Evolutionary conservation across 2,113 vertebrate species (phyloP).

Genomic region (Onychostoma macrolepis): DNA sequence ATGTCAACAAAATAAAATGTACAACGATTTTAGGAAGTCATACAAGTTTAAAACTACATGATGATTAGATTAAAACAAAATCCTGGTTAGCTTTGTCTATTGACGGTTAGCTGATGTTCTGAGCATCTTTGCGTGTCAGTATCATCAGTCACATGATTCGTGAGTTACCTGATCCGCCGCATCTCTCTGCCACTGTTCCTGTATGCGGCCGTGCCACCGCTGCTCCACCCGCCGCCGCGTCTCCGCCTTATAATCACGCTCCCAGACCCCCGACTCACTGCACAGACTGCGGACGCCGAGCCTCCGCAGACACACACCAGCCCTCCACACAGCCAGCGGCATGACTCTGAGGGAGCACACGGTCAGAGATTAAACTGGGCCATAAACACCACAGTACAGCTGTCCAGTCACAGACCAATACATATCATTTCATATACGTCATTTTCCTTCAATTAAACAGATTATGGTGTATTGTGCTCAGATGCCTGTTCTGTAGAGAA

Average conservation of each 20-base stretch:
- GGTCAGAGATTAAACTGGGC: background rate
- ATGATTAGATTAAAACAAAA: background rate
- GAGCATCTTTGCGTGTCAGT: background rate
- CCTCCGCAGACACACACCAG: constrained; percentile 65
- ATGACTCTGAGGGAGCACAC: constrained; percentile 66
- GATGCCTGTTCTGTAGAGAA: constrained; percentile 26
- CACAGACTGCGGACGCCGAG: constrained; percentile 77
- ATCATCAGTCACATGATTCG: background rate
- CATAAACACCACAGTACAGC: background rate
- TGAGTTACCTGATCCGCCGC: constrained; percentile 73
- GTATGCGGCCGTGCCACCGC: constrained; percentile 88
- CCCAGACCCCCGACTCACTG: constrained; percentile 89
- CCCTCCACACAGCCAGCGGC: constrained; percentile 65
- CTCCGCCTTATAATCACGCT: constrained; percentile 81
- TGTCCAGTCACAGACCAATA: background rate
- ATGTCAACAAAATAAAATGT: too few relatives aligned
- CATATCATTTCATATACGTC: too few relatives aligned
- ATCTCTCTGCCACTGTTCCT: constrained; percentile 76
- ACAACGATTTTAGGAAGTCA: background rate
- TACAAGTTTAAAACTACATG: background rate
- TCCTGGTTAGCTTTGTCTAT: background rate
- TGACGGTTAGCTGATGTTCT: background rate
- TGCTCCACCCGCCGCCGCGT: constrained; percentile 85
- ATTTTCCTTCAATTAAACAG: background rate
- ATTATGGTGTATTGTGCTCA: background rate